A percentile compares a stretch with the other conserved stretches of the same genome.
Conservation (phyloP, 92 coral and sea anemone genomes). For the Nematostella vectensis region DNA sequence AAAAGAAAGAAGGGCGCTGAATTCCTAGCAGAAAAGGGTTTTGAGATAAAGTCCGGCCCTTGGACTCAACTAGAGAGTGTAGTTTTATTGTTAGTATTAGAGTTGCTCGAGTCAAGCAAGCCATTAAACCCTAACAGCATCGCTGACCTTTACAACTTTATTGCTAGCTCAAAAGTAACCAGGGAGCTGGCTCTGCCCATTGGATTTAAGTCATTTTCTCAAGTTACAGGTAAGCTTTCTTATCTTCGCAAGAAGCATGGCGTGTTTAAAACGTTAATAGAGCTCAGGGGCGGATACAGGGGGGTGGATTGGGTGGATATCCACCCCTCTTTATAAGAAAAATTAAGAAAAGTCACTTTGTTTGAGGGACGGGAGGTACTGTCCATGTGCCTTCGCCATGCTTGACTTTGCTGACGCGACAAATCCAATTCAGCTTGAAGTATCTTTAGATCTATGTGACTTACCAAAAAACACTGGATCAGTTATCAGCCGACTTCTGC, state of each 20-base stretch:
- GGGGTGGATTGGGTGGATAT: too few relatives aligned
- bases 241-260: slow-evolving; percentile 3
- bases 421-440: too few relatives aligned
- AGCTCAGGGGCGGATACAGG: too few relatives aligned
- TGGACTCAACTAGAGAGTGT: slow-evolving; percentile 14
- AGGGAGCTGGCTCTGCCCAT: slow-evolving; percentile 10
- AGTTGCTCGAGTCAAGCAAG: not conserved
- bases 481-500: too few relatives aligned
- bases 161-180: slow-evolving; percentile 1
- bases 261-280: not conserved
- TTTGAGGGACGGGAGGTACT: too few relatives aligned
- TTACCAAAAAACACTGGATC: too few relatives aligned
- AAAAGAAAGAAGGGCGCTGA: slow-evolving; percentile 12
- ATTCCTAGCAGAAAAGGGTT: slow-evolving; percentile 8
- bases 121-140: slow-evolving; percentile 1
- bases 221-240: slow-evolving; percentile 1
- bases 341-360: too few relatives aligned
- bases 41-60: slow-evolving; percentile 7
- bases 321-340: too few relatives aligned
- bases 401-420: too few relatives aligned
- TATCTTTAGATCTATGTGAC: too few relatives aligned
- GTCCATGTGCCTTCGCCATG: too few relatives aligned
- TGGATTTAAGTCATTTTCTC: slow-evolving; percentile 7
- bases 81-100: not conserved
- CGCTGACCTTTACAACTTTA: slow-evolving; percentile 7